These are phyloP conservation scores for Troides aeacus DNA, from an alignment of 2,888 invertebrate species.

Conservation along the genomic window DNA sequence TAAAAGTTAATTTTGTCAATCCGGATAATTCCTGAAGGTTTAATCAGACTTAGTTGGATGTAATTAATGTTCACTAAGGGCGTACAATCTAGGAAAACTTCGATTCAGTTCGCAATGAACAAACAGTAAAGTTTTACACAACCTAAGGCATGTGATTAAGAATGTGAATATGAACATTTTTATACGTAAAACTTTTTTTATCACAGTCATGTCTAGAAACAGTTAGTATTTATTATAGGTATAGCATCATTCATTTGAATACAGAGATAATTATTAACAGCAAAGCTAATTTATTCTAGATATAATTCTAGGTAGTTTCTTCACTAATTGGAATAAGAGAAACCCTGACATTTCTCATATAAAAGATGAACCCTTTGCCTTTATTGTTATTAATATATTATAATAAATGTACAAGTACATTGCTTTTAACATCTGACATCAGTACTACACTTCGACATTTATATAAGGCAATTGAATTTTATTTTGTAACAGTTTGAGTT, in stretches of 20 bases:
- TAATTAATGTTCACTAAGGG: constrained; percentile 80
- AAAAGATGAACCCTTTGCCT: neutral
- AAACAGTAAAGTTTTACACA: constrained; percentile 61
- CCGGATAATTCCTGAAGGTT: constrained; percentile 79
- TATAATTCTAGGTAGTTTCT: neutral
- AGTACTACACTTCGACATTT: neutral
- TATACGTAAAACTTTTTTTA: neutral
- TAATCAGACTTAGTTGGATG: constrained; percentile 79
- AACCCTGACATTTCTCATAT: neutral
- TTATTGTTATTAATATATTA: neutral
- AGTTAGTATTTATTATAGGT: neutral
- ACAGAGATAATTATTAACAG: neutral
- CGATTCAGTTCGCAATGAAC: constrained; percentile 66
- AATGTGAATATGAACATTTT: neutral
- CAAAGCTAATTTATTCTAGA: neutral
- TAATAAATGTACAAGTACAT: neutral
- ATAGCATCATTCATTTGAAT: neutral
- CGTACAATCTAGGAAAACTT: constrained; percentile 77
- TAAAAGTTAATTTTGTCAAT: constrained; percentile 80
- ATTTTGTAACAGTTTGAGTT: neutral
- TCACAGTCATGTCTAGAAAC: neutral
- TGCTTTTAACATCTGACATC: neutral
- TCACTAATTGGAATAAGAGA: neutral
- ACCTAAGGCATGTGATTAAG: constrained; percentile 38
- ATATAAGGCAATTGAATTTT: neutral